Conservation (phyloP, 2,113 vertebrate genomes). For the Lampris incognitus region DNA sequence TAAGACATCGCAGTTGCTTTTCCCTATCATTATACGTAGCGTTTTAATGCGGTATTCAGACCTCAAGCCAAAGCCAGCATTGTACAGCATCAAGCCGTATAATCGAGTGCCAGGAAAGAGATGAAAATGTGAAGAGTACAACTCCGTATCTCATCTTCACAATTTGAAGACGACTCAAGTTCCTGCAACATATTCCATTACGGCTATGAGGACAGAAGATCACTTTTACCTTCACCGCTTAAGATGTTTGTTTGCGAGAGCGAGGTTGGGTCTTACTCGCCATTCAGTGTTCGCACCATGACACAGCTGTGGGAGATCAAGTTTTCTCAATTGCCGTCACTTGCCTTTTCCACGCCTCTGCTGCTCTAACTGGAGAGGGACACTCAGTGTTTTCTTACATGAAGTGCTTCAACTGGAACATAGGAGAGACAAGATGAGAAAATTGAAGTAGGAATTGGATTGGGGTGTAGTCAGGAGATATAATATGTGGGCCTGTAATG, state of each 20-base stretch:
- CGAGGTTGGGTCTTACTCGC: slow-evolving; percentile 45
- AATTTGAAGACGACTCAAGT: slow-evolving; percentile 3
- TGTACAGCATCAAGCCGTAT: no score
- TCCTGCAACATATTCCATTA: slow-evolving; percentile 39
- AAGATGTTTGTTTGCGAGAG: slow-evolving; percentile 20
- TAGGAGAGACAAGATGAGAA: slow-evolving; percentile 65
- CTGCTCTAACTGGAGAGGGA: slow-evolving; percentile 40
- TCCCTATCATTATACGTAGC: no score
- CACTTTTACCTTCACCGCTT: slow-evolving; percentile 25
- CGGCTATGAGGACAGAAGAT: slow-evolving; percentile 11
- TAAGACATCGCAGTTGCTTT: no score
- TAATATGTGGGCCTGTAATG: slow-evolving; percentile 49
- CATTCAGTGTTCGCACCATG: slow-evolving; percentile 32
- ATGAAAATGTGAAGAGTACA: background rate
- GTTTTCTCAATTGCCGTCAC: slow-evolving; percentile 61
- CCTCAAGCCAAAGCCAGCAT: no score
- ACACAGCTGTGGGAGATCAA: slow-evolving; percentile 56
- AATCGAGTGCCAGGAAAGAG: background rate
- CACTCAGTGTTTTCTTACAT: slow-evolving; percentile 53
- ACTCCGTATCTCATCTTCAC: background rate
- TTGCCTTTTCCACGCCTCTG: slow-evolving; percentile 28
- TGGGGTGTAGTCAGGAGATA: slow-evolving; percentile 31
- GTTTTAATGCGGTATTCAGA: no score
- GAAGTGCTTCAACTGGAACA: slow-evolving; percentile 58
- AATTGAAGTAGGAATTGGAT: slow-evolving; percentile 72